Base-by-base conservation (phyloP, 2,797 vertebrate genomes). In the Phoeniculus purpureus region DNA sequence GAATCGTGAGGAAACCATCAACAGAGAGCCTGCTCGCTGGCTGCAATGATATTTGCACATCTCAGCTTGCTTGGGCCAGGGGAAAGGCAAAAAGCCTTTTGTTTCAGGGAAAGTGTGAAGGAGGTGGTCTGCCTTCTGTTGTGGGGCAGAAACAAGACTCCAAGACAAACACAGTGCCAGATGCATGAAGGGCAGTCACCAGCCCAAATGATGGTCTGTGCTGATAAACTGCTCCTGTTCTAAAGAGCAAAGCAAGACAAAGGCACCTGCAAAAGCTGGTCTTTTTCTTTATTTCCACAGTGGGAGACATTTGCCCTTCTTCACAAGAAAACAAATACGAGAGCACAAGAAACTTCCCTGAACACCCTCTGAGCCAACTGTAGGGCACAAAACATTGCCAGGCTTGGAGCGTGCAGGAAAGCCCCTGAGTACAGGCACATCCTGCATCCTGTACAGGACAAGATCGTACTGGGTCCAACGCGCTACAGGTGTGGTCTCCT, bases 401-500 rank as follows among this genome's bases (percentile, higher is more conserved):
- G 13, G 12, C 21, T 26, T 10, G 43, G 20, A 40, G 27, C 3
- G 8, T 26, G 26, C 32, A 51, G 5, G 17, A 45, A 18, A 37
- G 25, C 17, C 31, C 16, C 26, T 5, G 9, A 50, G 56, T 26
- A 48, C 48, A 27, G 54, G 17, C 3, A 25, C 0, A 1, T 22
- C 11, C 15, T n/a, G 61, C 1, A 4, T 7, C 32, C 55, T 45
- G 48, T 7, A 2, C 22, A 45, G 31, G 55, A 48, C 0, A 0
- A 59, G 52, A 70, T 27, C 4, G 0, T 3, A 29, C 15, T 8
- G 29, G 31, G 34, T 32, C 31, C 54, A n/a, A 50, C 70, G 74
- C 34, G 32, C 12, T 18, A 21, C 47, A 72, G 25, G 3, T 50
- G 27, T 3, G 34, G 16, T 45, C 26, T 29, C 48, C 10, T 0